Evolutionary conservation across 2,888 invertebrate species (phyloP).

Genomic region (Eudasyphora cyanicolor): DNA sequence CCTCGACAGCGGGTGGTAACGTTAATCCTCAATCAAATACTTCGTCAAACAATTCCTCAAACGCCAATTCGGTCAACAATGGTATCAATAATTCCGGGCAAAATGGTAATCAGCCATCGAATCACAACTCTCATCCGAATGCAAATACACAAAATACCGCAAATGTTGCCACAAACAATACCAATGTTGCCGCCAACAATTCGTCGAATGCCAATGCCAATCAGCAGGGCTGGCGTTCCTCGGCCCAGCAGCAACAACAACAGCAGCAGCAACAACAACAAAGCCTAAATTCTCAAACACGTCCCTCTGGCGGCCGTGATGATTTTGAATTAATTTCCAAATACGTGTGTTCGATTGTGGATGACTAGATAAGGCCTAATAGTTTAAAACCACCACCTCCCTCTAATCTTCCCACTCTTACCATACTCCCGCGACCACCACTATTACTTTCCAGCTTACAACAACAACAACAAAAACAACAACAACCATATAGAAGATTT

Average conservation of each 20-base stretch:
- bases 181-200: conserved; percentile 73
- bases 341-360: conserved; percentile 79
- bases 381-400: conserved; percentile 54
- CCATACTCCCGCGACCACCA: conserved; percentile 60
- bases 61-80: conserved; percentile 60
- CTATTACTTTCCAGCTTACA: conserved; percentile 62
- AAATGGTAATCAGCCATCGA: conserved; percentile 63
- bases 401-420: conserved; percentile 60
- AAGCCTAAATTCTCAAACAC: conserved; percentile 75
- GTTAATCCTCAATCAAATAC: conserved; percentile 59
- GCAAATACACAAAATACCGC: conserved; percentile 81
- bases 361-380: conserved; percentile 73
- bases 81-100: conserved; percentile 64
- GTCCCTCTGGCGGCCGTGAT: conserved; percentile 78
- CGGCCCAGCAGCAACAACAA: conserved; percentile 68
- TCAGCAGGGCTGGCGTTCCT: conserved; percentile 56
- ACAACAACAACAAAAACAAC: conserved; percentile 45
- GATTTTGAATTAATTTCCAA: conserved; percentile 79
- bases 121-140: conserved; percentile 64
- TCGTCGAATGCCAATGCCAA: conserved; percentile 74
- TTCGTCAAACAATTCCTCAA: conserved; percentile 59
- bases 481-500: conserved; percentile 63
- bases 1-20: conserved; percentile 44
- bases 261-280: conserved; percentile 73
- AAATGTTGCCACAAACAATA: conserved; percentile 80